phyloP scores from a whole-genome alignment of 1,140 invertebrate genomes.

The Ips typographus region DNA sequence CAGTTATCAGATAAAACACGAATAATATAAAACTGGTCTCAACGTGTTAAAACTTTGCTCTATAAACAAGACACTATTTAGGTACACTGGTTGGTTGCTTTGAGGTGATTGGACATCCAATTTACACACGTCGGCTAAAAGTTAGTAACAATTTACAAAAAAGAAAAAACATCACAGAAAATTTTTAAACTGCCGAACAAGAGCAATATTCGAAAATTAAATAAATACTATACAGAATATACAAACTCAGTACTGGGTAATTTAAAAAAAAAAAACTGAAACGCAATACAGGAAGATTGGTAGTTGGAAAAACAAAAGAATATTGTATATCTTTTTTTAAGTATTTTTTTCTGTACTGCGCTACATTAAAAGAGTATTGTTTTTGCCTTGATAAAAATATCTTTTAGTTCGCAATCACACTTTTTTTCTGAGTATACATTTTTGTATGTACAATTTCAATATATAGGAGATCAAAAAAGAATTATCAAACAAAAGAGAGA shows the following conservation, averaged over 20 bases:
- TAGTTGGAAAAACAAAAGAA: too few relatives aligned
- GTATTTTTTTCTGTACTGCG: too few relatives aligned
- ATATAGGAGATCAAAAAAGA: too few relatives aligned
- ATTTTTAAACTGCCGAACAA: constrained; percentile 15
- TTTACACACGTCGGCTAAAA: constrained; percentile 3
- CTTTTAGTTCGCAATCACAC: too few relatives aligned
- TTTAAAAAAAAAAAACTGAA: not conserved
- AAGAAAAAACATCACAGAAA: constrained; percentile 10
- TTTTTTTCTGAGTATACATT: too few relatives aligned
- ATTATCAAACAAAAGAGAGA: not conserved
- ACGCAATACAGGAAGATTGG: not conserved
- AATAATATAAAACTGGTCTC: too few relatives aligned
- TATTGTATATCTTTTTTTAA: too few relatives aligned
- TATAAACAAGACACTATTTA: constrained; percentile 31
- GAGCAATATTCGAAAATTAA: constrained; percentile 16
- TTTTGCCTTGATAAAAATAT: too few relatives aligned
- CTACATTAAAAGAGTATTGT: too few relatives aligned
- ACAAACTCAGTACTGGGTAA: constrained; percentile 16
- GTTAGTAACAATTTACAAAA: constrained; percentile 20
- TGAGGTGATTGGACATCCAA: constrained; percentile 6
- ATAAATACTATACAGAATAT: constrained; percentile 37
- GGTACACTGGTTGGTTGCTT: constrained; percentile 24
- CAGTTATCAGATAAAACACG: not conserved
- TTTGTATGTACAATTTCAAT: too few relatives aligned
- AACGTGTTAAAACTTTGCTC: constrained; percentile 1